These are phyloP conservation scores for Apogon talboti DNA, from an alignment of 2,797 vertebrate genomes.

Conservation along the genomic window DNA sequence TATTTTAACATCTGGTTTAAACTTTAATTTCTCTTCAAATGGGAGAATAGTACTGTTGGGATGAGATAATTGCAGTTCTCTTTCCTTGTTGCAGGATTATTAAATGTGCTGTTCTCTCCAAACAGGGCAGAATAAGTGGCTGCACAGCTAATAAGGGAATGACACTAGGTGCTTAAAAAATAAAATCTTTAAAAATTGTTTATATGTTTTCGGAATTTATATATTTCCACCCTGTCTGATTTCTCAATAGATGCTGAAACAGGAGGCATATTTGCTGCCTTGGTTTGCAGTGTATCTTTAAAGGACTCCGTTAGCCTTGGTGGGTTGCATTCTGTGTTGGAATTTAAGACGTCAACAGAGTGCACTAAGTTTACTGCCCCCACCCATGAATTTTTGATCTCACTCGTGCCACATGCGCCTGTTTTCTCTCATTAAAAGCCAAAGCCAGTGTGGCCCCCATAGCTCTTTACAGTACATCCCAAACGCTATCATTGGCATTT, in stretches of 20 bases:
- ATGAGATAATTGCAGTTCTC: slow-evolving; percentile 15
- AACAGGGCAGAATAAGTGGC: neutral
- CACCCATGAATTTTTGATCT: slow-evolving; percentile 65
- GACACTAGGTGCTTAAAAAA: neutral
- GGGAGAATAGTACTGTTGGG: neutral
- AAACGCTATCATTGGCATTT: slow-evolving; percentile 71
- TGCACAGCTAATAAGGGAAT: neutral
- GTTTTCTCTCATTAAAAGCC: slow-evolving; percentile 74
- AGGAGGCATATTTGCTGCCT: neutral
- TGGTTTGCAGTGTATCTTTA: neutral
- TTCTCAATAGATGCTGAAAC: neutral
- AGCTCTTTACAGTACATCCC: slow-evolving; percentile 65
- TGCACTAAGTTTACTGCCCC: slow-evolving; percentile 44
- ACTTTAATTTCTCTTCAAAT: neutral
- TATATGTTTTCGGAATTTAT: slow-evolving; percentile 3
- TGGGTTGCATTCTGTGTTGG: neutral
- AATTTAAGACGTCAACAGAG: slow-evolving; percentile 45
- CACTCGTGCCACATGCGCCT: slow-evolving; percentile 27
- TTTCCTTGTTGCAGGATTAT: slow-evolving; percentile 9
- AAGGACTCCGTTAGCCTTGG: neutral
- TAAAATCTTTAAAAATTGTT: slow-evolving; percentile 2
- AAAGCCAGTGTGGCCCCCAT: slow-evolving; percentile 48
- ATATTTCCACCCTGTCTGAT: no score
- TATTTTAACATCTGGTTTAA: slow-evolving; percentile 21
- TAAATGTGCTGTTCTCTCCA: slow-evolving; percentile 5